Conservation (phyloP, 1,140 invertebrate genomes). For the Heliconius nattereri region DNA sequence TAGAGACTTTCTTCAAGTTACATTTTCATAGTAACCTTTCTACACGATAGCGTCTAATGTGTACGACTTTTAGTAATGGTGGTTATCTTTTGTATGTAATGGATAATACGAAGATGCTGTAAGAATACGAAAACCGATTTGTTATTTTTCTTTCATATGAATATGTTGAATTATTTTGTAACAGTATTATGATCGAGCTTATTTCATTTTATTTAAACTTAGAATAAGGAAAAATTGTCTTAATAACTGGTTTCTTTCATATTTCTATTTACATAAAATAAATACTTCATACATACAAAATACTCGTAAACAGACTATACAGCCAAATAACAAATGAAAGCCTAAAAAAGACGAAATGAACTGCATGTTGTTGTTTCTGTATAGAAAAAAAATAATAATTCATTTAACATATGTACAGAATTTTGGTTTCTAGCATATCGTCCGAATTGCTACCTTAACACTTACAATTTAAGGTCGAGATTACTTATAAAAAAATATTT, state of each 20-base stretch:
- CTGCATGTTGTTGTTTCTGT: not conserved
- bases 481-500: not conserved
- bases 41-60: not conserved
- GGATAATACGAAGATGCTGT: constrained; percentile 38
- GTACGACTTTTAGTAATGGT: not conserved
- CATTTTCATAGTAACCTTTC: not conserved
- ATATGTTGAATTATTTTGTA: constrained; percentile 37
- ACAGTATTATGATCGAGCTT: constrained; percentile 11
- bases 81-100: constrained; percentile 53
- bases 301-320: not conserved
- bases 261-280: too few species aligned
- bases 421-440: not conserved
- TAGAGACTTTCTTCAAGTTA: too few species aligned
- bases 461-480: not conserved
- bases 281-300: not conserved
- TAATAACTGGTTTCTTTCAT: too few species aligned
- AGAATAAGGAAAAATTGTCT: too few species aligned
- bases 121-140: constrained; percentile 54
- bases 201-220: too few species aligned
- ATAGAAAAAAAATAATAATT: not conserved
- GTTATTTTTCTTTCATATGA: constrained; percentile 40
- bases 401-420: not conserved
- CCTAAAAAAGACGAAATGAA: not conserved
- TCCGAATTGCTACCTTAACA: not conserved
- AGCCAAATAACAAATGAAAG: not conserved